phyloP scores from a whole-genome alignment of 2,113 vertebrate species.

The Pseudolaguvia tuberculata region DNA sequence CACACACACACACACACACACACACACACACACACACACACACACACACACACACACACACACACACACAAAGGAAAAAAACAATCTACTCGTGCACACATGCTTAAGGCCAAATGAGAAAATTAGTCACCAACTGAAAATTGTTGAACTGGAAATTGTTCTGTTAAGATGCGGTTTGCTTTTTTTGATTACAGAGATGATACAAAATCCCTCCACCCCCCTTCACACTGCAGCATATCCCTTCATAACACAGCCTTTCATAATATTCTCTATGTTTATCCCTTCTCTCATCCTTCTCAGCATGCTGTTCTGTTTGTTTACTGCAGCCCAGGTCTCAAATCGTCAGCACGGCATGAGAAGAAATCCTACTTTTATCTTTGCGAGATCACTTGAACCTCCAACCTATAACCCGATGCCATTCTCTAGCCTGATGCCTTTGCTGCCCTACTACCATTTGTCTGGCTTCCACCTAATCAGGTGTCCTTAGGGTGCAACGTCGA shows the following conservation, averaged over 20 bases:
- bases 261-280: background rate
- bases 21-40: too few species aligned
- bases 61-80: too few species aligned
- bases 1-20: too few species aligned
- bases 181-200: constrained; percentile 23
- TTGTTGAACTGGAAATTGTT: constrained; percentile 28
- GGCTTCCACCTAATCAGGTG: background rate
- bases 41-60: too few species aligned
- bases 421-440: constrained; percentile 11
- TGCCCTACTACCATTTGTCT: constrained; percentile 19
- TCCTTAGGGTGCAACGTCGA: constrained; percentile 20
- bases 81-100: background rate
- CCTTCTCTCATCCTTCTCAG: constrained; percentile 8
- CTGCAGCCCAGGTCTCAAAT: constrained; percentile 20
- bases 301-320: constrained; percentile 48
- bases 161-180: constrained; percentile 22
- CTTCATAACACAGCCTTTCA: background rate
- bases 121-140: constrained; percentile 28
- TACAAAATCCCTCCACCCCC: background rate
- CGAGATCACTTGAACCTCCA: constrained; percentile 25
- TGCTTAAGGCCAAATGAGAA: constrained; percentile 5
- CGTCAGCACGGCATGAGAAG: constrained; percentile 27
- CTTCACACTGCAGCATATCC: background rate
- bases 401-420: background rate
- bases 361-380: constrained; percentile 26